Evolutionary conservation across 2,797 vertebrate species (phyloP).

Genomic region (Acomys russatus): DNA sequence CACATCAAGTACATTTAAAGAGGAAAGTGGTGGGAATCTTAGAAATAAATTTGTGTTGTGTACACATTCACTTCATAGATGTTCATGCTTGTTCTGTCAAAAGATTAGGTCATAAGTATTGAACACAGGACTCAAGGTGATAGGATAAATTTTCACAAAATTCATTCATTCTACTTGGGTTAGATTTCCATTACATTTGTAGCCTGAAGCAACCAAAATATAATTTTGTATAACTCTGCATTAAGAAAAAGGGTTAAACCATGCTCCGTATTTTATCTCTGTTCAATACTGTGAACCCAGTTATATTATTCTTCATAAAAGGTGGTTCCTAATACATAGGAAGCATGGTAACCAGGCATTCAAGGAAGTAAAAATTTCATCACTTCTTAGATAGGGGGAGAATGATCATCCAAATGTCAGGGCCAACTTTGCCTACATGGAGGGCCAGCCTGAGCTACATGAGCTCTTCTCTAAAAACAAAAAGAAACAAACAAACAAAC

Average conservation of each 20-base stretch:
- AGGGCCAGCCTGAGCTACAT: not conserved
- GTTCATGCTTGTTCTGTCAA: not conserved
- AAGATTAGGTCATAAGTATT: not conserved
- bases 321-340: not conserved
- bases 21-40: not conserved
- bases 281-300: not conserved
- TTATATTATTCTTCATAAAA: not conserved
- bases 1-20: not conserved
- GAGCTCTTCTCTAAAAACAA: not conserved
- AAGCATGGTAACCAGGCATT: not conserved
- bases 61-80: not conserved
- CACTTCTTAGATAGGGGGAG: not conserved
- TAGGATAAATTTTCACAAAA: not conserved
- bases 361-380: not conserved
- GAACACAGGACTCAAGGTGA: not conserved
- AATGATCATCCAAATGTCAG: not conserved
- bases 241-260: not conserved
- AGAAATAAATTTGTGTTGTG: not conserved
- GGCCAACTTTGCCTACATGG: not conserved
- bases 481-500: not conserved
- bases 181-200: not conserved
- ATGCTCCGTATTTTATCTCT: not conserved
- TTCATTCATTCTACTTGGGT: slow-evolving; percentile 8
- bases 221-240: not conserved
- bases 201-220: not conserved